These are phyloP conservation scores for Eudemis profundana DNA, from an alignment of 2,888 invertebrate species.

Conservation along the genomic window DNA sequence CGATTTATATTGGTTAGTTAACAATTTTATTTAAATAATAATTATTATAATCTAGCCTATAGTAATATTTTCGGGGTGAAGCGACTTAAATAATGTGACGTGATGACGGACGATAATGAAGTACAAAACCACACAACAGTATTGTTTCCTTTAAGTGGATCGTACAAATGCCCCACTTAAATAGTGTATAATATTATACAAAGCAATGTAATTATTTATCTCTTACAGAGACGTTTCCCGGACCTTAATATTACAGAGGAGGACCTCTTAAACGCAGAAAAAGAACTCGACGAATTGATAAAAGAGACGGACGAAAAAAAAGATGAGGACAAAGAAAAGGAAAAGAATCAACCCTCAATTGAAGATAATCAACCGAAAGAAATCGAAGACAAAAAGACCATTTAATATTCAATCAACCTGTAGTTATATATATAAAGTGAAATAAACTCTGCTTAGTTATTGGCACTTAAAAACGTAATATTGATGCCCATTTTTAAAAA, in stretches of 20 bases:
- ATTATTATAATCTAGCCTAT: too few species aligned
- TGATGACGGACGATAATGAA: too few species aligned
- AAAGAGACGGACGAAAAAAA: slow-evolving; percentile 61
- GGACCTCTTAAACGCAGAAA: slow-evolving; percentile 73
- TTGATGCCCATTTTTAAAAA: not conserved
- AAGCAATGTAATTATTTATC: not conserved
- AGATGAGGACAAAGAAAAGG: slow-evolving; percentile 40
- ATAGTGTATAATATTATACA: not conserved
- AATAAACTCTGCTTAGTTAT: not conserved
- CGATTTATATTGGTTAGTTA: too few species aligned
- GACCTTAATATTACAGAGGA: slow-evolving; percentile 77
- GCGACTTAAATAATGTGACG: too few species aligned
- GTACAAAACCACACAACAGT: too few species aligned
- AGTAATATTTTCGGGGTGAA: too few species aligned
- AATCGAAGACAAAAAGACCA: slow-evolving; percentile 64
- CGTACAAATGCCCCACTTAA: too few species aligned
- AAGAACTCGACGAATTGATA: slow-evolving; percentile 69
- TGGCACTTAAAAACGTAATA: not conserved
- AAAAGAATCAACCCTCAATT: not conserved
- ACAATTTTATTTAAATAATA: too few species aligned
- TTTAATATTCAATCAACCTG: slow-evolving; percentile 53
- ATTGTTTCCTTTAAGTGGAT: too few species aligned
- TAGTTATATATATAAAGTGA: not conserved
- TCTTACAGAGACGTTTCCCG: slow-evolving; percentile 73
- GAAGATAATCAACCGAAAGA: slow-evolving; percentile 46